phyloP scores from a whole-genome alignment of 1,140 invertebrate genomes.

The Andricus grossulariae region DNA sequence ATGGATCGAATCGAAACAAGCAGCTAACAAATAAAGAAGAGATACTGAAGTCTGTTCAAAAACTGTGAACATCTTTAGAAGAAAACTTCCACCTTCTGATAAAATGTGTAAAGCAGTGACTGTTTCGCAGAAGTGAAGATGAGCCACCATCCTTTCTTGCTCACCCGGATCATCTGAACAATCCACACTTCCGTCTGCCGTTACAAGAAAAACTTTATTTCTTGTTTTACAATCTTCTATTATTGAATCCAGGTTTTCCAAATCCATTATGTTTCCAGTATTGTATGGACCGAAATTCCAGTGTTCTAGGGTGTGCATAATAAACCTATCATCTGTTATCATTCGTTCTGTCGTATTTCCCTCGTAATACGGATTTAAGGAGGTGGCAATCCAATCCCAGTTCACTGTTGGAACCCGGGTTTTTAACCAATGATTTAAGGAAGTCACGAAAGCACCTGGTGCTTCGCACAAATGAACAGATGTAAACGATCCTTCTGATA shows the following conservation, averaged over 20 bases:
- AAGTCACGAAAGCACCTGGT: slow-evolving; percentile 93
- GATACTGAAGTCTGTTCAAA: slow-evolving; percentile 89
- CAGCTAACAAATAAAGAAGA: slow-evolving; percentile 87
- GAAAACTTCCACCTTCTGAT: slow-evolving; percentile 83
- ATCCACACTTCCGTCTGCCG: slow-evolving; percentile 95
- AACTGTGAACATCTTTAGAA: slow-evolving; percentile 95
- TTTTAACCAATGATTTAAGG: slow-evolving; percentile 91
- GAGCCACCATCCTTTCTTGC: slow-evolving; percentile 87
- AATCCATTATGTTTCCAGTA: slow-evolving; percentile 88
- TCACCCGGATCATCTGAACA: slow-evolving; percentile 89
- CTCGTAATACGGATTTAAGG: slow-evolving; percentile 95
- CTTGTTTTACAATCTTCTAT: slow-evolving; percentile 68
- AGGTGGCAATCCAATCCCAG: slow-evolving; percentile 91
- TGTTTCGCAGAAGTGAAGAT: slow-evolving; percentile 89
- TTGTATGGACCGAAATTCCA: slow-evolving; percentile 92
- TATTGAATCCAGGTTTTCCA: slow-evolving; percentile 81
- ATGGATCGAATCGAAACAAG: slow-evolving; percentile 83
- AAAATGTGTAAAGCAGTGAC: slow-evolving; percentile 85
- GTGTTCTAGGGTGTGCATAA: slow-evolving; percentile 83
- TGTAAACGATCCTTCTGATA: slow-evolving; percentile 76
- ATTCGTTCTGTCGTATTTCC: slow-evolving; percentile 84
- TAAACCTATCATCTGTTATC: slow-evolving; percentile 91
- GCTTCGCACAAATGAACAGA: slow-evolving; percentile 95
- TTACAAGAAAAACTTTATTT: slow-evolving; percentile 81
- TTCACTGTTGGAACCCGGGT: slow-evolving; percentile 76